Evolutionary conservation across 1,140 invertebrate genomes (phyloP).

Genomic region (Sarcophaga peregrina): DNA sequence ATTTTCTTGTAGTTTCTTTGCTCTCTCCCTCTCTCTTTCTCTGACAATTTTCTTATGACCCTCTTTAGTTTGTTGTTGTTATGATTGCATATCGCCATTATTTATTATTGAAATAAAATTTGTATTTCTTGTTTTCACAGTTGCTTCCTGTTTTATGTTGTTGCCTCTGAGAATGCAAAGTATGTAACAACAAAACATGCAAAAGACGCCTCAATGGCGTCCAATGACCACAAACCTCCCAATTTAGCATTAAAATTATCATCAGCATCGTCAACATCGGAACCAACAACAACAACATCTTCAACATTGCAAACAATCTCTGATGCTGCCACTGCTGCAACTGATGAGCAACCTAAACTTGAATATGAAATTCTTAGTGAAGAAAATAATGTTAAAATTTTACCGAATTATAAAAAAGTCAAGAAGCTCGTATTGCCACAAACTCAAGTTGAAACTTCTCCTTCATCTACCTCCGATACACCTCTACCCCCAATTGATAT

Average conservation of each 20-base stretch:
- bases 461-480: background rate
- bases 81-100: background rate
- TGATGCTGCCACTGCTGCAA: background rate
- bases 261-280: background rate
- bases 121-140: slow-evolving; percentile 45
- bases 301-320: background rate
- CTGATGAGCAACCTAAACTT: background rate
- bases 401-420: slow-evolving; percentile 45
- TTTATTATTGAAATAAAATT: background rate
- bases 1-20: background rate
- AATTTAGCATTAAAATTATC: background rate
- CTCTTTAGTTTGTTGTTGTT: slow-evolving; percentile 7
- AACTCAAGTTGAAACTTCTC: background rate
- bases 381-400: slow-evolving; percentile 36
- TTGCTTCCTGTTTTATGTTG: slow-evolving; percentile 46
- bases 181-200: slow-evolving; percentile 24
- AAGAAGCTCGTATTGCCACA: slow-evolving; percentile 27
- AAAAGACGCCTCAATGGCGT: slow-evolving; percentile 20
- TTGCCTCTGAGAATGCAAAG: slow-evolving; percentile 45
- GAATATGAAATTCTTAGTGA: background rate
- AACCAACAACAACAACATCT: background rate
- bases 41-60: background rate
- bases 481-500: background rate
- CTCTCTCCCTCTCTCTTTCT: background rate
- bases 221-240: slow-evolving; percentile 18